phyloP scores from a whole-genome alignment of 2,113 vertebrate genomes.

The Pionites leucogaster region DNA sequence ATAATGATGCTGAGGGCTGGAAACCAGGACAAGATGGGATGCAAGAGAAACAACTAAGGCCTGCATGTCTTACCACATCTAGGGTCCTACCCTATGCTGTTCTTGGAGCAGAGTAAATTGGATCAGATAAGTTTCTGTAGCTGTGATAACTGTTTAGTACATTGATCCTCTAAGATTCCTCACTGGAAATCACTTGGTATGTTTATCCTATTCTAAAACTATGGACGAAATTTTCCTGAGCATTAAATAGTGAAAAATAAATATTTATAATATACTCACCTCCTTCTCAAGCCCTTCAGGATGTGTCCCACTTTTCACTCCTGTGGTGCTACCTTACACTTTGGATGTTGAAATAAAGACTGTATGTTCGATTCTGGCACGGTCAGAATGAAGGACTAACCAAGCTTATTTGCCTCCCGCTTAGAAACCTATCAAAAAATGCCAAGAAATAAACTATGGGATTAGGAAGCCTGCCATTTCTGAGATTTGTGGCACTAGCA shows the following conservation, averaged over 20 bases:
- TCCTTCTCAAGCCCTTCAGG: not conserved
- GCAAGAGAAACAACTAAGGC: not conserved
- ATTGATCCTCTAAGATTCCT: not conserved
- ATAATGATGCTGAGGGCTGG: not conserved
- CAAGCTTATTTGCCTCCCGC: not conserved
- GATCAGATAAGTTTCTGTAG: not conserved
- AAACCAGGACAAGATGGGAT: not conserved
- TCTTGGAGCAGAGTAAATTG: not conserved
- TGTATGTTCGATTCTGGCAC: not conserved
- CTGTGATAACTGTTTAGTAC: not conserved
- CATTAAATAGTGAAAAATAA: not conserved
- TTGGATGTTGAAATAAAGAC: not conserved
- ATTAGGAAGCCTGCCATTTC: conserved; percentile 44
- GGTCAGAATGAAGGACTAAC: not conserved
- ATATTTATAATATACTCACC: not conserved
- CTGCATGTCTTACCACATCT: not conserved
- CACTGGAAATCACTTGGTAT: not conserved
- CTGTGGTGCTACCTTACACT: not conserved
- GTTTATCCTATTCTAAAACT: not conserved
- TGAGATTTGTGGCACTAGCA: not conserved
- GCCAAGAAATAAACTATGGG: conserved; percentile 31
- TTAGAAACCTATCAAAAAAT: not conserved
- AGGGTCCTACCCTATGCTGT: not conserved
- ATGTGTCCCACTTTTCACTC: not conserved
- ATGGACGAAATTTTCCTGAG: not conserved